Base-by-base conservation (phyloP, 2,113 vertebrate species). In the Callipepla squamata region DNA sequence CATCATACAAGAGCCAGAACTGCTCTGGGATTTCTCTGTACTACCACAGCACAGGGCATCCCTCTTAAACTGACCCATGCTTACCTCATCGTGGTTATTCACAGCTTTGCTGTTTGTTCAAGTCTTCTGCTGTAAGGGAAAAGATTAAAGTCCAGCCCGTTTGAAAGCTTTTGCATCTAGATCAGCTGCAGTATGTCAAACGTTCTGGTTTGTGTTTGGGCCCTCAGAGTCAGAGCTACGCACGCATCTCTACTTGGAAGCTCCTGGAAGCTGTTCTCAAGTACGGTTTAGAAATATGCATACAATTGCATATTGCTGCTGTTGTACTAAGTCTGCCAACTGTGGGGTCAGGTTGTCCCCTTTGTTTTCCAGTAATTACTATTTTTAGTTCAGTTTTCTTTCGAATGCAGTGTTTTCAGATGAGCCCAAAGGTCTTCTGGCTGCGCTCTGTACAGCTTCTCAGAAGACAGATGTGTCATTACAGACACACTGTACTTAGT, bases 331-430 rank as follows among this genome's bases (percentile, higher is more conserved):
- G 44, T 34, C 65, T 78, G 90, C 83, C 91, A 90, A 30, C 48
- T 34, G 45, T 15, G 5, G 89, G 91, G 70, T 90, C 87, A 93
- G 89, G 91, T 92, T 91, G 84, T 93, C 84, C 92, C 84, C 87
- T 93, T 91, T 93, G 91, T 96, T 95, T 96, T 86, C 94, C 92
- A 82, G 84, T 80, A 91, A 91, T 91, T 85, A 16, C 75, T 93
- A 72, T 87, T 93, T 93, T 91, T 91, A 94, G 85, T 87, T 55
- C 81, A 80, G 51, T 62, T 91, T 96, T 91, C 78, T 79, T 32
- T 45, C 0, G 8, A 66, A 85, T 62, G 40, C 36, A 53, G 76
- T 3, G 4, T 74, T 89, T 85, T 81, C 6, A 77, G 66, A 25
- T 80, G 87, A 93, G 89, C 94, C 95, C 89, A 87, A 92, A 89